phyloP scores from a whole-genome alignment of 2,888 invertebrate species.

The Cataglyphis altisquamis region DNA sequence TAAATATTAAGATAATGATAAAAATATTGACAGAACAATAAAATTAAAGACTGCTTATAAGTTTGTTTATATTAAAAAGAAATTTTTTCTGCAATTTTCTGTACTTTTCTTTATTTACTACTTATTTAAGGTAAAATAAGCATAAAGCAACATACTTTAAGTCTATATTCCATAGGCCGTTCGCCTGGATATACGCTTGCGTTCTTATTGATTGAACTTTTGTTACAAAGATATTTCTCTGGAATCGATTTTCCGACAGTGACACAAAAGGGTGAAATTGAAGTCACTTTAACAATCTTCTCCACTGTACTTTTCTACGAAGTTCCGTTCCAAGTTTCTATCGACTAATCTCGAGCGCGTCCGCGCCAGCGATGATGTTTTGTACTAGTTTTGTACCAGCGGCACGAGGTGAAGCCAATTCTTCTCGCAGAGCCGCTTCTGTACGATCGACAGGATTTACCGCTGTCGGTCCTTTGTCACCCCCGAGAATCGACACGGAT shows the following conservation, averaged over 20 bases:
- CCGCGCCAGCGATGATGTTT: conserved; percentile 33
- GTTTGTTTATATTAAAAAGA: not conserved
- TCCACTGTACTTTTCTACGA: conserved; percentile 37
- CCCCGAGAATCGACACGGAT: conserved; percentile 72
- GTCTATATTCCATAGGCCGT: no score
- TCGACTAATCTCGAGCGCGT: conserved; percentile 37
- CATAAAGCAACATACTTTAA: no score
- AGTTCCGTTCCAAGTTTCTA: conserved; percentile 4
- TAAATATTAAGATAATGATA: no score
- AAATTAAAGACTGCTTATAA: not conserved
- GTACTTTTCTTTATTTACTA: not conserved
- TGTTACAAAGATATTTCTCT: conserved; percentile 35
- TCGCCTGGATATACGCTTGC: not conserved
- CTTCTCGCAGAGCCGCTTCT: conserved; percentile 49
- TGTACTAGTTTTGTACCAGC: conserved; percentile 25
- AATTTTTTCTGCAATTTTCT: not conserved
- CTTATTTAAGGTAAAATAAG: not conserved
- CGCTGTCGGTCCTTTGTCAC: conserved; percentile 76
- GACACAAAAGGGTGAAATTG: conserved; percentile 28
- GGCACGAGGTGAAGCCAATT: conserved; percentile 49
- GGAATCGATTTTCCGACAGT: conserved; percentile 32
- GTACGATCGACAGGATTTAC: conserved; percentile 74
- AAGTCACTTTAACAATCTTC: conserved; percentile 39
- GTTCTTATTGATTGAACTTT: conserved; percentile 28
- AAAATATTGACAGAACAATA: not conserved